Conservation (phyloP, 2,113 vertebrate species). For the Stigmatopora nigra region DNA sequence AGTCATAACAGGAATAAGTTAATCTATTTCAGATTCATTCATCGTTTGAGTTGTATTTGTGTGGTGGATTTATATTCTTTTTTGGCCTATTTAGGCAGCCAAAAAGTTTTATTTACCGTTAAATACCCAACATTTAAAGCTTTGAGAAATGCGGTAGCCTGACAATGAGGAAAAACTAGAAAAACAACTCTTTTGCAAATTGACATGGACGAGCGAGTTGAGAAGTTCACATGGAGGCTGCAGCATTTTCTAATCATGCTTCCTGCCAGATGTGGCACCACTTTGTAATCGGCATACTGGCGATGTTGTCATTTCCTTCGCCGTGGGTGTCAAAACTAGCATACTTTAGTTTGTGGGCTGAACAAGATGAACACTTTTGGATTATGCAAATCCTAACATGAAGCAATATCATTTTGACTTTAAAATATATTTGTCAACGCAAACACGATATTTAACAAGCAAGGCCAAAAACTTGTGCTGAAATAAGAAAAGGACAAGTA, state of each 20-base stretch:
- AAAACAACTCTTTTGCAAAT: not conserved
- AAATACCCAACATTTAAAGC: too few relatives aligned
- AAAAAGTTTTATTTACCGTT: too few relatives aligned
- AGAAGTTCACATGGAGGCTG: constrained; percentile 1
- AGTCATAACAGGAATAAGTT: not conserved
- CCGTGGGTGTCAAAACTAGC: not conserved
- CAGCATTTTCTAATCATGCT: constrained; percentile 2
- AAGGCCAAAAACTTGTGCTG: too few relatives aligned
- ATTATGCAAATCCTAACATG: not conserved
- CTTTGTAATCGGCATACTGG: not conserved
- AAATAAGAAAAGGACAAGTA: too few relatives aligned
- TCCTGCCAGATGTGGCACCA: constrained; percentile 13
- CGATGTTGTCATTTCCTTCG: not conserved
- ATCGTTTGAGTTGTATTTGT: not conserved
- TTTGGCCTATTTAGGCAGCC: not conserved
- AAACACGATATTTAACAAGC: too few relatives aligned
- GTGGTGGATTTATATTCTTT: not conserved
- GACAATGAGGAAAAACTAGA: not conserved
- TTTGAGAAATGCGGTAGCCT: too few relatives aligned
- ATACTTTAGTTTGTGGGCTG: not conserved
- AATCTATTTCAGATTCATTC: not conserved
- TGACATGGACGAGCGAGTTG: not conserved
- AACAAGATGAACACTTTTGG: not conserved
- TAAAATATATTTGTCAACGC: too few relatives aligned
- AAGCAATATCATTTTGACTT: too few relatives aligned